Percentiles rank a stretch among this genome's conserved stretches.
These are phyloP conservation scores for Psammodynastes pulverulentus DNA, from an alignment of 2,113 vertebrate species.

Conservation along the genomic window DNA sequence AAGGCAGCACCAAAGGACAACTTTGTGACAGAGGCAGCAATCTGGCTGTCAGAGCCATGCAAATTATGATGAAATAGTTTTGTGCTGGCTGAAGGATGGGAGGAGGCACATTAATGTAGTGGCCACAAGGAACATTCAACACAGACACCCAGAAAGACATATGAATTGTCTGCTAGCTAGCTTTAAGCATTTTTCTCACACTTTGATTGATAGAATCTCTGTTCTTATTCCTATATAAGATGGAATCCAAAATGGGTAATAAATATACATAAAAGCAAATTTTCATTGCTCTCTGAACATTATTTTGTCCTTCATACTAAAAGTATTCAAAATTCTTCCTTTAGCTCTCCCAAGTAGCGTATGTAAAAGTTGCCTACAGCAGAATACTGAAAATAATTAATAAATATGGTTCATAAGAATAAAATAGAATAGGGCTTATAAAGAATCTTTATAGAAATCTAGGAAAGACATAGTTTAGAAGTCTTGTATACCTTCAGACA, in stretches of 20 bases:
- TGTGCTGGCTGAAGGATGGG: not conserved
- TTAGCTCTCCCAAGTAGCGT: not conserved
- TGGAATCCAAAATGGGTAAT: constrained; percentile 51
- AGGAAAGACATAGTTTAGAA: constrained; percentile 32
- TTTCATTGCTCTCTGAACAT: constrained; percentile 35
- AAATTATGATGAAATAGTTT: not conserved
- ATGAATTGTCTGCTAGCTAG: not conserved
- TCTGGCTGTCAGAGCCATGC: not conserved
- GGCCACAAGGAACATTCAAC: constrained; percentile 24
- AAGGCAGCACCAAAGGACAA: not conserved
- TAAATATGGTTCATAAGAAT: not conserved
- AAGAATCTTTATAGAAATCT: not conserved
- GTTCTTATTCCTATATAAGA: constrained; percentile 49
- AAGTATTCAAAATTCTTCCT: constrained; percentile 18
- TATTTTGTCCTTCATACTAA: constrained; percentile 50
- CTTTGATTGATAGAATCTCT: not conserved
- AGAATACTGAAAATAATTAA: not conserved
- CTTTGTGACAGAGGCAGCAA: not conserved
- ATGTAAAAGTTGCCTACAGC: not conserved
- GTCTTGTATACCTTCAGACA: constrained; percentile 11
- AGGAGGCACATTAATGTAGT: not conserved
- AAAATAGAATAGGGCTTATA: not conserved
- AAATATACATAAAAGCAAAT: constrained; percentile 49
- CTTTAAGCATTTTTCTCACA: not conserved
- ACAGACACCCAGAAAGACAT: constrained; percentile 18